A percentile compares a stretch with the other conserved stretches of the same genome.
These are phyloP conservation scores for Hymenochirus boettgeri DNA, from an alignment of 2,113 vertebrate species.

Conservation along the genomic window DNA sequence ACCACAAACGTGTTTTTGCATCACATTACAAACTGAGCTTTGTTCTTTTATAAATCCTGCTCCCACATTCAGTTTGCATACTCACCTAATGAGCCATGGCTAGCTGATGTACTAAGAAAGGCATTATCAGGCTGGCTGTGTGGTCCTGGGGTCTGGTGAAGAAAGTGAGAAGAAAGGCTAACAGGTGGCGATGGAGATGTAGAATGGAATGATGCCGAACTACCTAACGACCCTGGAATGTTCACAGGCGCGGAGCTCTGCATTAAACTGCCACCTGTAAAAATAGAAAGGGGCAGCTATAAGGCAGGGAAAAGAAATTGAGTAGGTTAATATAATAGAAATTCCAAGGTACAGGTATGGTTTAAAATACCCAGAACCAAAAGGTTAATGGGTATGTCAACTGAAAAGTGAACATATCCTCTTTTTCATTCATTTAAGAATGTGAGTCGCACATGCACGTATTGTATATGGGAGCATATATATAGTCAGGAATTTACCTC, in stretches of 20 bases:
- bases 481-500: too few species aligned
- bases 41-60: not conserved
- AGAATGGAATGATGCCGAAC: slow-evolving; percentile 88
- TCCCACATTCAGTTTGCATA: slow-evolving; percentile 27
- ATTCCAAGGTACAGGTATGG: too few species aligned
- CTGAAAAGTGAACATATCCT: too few species aligned
- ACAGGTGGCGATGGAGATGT: slow-evolving; percentile 92
- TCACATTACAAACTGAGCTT: too few species aligned
- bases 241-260: slow-evolving; percentile 96
- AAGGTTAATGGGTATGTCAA: too few species aligned
- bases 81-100: slow-evolving; percentile 91
- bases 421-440: too few species aligned
- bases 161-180: slow-evolving; percentile 83
- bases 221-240: slow-evolving; percentile 91
- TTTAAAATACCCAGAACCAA: too few species aligned
- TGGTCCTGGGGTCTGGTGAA: slow-evolving; percentile 75
- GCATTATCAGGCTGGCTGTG: slow-evolving; percentile 86
- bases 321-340: too few species aligned
- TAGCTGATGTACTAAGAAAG: slow-evolving; percentile 85
- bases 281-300: slow-evolving; percentile 57
- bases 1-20: too few species aligned
- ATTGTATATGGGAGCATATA: too few species aligned
- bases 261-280: slow-evolving; percentile 84
- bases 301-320: too few species aligned
- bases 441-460: too few species aligned